phyloP scores from a whole-genome alignment of 2,797 vertebrate species.

The Eptatretus atami region DNA sequence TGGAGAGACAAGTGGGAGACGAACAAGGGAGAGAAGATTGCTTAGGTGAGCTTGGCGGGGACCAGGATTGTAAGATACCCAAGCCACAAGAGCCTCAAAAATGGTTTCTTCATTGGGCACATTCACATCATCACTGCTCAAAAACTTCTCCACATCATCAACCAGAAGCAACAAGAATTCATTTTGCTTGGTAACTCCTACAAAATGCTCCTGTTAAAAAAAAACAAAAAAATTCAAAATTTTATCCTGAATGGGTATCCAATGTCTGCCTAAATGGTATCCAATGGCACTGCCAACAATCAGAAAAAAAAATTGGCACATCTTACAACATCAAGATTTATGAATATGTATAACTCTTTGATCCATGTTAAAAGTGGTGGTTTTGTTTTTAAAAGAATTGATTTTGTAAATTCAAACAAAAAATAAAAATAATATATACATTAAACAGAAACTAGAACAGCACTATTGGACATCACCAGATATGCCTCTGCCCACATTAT shows the following conservation, averaged over 20 bases:
- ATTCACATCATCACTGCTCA: constrained; percentile 84
- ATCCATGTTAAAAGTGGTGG: too few species aligned
- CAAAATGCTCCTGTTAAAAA: constrained; percentile 69
- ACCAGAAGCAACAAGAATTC: constrained; percentile 80
- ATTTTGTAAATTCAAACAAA: not conserved
- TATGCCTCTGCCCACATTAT: not conserved
- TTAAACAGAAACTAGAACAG: not conserved
- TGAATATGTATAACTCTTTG: too few species aligned
- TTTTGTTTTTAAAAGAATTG: not conserved
- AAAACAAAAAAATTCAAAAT: constrained; percentile 9
- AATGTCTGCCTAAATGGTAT: too few species aligned
- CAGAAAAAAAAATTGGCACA: too few species aligned
- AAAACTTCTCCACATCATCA: constrained; percentile 57
- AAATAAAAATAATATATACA: not conserved
- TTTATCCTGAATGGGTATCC: too few species aligned
- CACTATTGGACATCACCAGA: not conserved
- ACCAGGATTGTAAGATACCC: constrained; percentile 53
- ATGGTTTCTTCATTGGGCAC: constrained; percentile 84
- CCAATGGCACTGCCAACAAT: too few species aligned
- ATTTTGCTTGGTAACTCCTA: constrained; percentile 86
- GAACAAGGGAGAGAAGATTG: constrained; percentile 45
- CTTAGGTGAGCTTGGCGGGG: constrained; percentile 40
- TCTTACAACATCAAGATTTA: too few species aligned
- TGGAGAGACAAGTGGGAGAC: constrained; percentile 60
- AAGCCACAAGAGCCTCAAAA: constrained; percentile 76